Evolutionary conservation across 2,888 invertebrate species (phyloP).

Genomic region (Muschampia plurimacula): DNA sequence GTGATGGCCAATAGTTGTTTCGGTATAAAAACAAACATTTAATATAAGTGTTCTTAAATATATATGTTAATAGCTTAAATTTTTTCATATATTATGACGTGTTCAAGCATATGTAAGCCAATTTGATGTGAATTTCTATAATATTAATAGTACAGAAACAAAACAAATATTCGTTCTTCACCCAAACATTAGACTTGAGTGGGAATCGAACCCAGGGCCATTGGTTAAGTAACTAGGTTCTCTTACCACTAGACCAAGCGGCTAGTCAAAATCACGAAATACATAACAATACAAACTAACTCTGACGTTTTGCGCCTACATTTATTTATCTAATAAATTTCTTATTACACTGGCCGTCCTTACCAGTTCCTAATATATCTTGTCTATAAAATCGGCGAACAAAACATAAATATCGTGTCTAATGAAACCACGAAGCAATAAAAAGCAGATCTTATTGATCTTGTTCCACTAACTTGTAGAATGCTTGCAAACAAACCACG

Average conservation of each 20-base stretch:
- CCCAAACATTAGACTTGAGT: too few relatives aligned
- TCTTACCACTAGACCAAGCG: too few relatives aligned
- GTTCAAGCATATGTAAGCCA: not conserved
- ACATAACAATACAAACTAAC: not conserved
- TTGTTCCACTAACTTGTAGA: constrained; percentile 26
- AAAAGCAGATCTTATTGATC: constrained; percentile 28
- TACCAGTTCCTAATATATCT: not conserved
- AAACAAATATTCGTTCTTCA: too few relatives aligned
- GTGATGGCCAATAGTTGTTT: constrained; percentile 23
- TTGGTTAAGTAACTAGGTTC: too few relatives aligned
- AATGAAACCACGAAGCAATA: constrained; percentile 13
- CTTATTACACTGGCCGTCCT: not conserved
- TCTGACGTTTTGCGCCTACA: not conserved
- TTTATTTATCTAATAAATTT: not conserved
- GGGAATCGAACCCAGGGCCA: too few relatives aligned
- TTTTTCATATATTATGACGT: not conserved
- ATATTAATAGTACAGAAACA: too few relatives aligned
- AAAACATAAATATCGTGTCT: constrained; percentile 32
- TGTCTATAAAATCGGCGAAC: constrained; percentile 24
- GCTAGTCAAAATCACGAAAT: too few relatives aligned
- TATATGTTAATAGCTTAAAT: not conserved
- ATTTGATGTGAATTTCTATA: not conserved
- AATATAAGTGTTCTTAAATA: not conserved
- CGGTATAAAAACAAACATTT: not conserved
- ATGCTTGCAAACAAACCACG: constrained; percentile 17